These are phyloP conservation scores for Seriola dumerili DNA, from an alignment of 2,113 vertebrate species.

Conservation along the genomic window DNA sequence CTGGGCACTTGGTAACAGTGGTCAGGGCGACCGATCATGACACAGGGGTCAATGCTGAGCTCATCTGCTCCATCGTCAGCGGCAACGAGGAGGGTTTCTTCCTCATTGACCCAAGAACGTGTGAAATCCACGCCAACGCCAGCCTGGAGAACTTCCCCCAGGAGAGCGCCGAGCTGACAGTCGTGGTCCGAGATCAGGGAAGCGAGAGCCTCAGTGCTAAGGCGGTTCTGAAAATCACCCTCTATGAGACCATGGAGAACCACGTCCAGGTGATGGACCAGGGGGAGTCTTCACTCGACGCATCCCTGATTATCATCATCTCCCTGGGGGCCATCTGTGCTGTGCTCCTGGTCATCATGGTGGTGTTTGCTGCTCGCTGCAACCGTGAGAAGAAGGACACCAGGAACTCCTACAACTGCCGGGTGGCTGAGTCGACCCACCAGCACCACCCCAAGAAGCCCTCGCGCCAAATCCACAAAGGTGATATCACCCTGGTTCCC, in stretches of 20 bases:
- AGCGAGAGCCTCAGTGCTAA: conserved; percentile 90
- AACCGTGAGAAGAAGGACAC: conserved; percentile 96
- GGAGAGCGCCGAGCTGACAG: conserved; percentile 88
- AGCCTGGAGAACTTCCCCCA: conserved; percentile 88
- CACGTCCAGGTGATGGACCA: conserved; percentile 83
- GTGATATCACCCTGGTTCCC: conserved; percentile 96
- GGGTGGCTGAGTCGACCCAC: conserved; percentile 95
- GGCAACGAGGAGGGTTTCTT: conserved; percentile 93
- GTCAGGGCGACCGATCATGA: conserved; percentile 93
- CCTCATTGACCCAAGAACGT: conserved; percentile 90
- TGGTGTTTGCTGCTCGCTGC: conserved; percentile 91
- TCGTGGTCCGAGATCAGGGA: conserved; percentile 93
- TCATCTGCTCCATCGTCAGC: conserved; percentile 90
- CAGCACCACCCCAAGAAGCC: conserved; percentile 96
- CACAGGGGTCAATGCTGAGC: conserved; percentile 93
- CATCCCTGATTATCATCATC: conserved; percentile 93
- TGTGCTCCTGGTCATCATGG: conserved; percentile 93
- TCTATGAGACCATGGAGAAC: conserved; percentile 88
- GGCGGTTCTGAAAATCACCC: conserved; percentile 89
- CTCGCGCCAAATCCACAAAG: conserved; percentile 96
- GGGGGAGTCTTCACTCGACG: conserved; percentile 84
- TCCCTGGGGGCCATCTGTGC: conserved; percentile 92
- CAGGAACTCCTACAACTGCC: conserved; percentile 93
- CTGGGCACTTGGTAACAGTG: conserved; percentile 88
- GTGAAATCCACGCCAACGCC: conserved; percentile 93